Base-by-base conservation (phyloP, 1,140 invertebrate genomes). In the Aphidius gifuensis region DNA sequence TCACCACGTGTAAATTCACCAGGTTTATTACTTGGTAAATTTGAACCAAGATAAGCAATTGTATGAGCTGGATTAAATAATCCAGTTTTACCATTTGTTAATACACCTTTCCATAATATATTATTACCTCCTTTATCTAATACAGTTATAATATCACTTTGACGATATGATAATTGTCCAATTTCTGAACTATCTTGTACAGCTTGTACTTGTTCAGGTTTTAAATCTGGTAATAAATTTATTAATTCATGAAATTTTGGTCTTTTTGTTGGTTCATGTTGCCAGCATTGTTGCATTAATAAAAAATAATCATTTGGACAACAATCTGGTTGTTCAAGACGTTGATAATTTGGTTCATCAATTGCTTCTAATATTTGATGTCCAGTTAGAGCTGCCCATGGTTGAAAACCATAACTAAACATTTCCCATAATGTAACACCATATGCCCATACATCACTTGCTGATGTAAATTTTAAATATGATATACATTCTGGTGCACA, bases 351-450 rank as follows among this genome's bases (percentile, higher is more conserved):
- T 4, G 97, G 96, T 61, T 92, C 88, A 80, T 99, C 96, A 58
- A 99, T 97, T 1, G 94, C 92, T 75, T 97, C 93, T 2, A 99
- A 79, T 66, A 99, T 98, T 83, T 99, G 91, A 68, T 96, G 92
- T 0, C 97, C 96, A 1, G 94, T 97, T 32, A 96, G 83, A 0
- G 94, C 96, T 0, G 93, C 92, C 96, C 96, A 99, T 0, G 97
- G 97, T 78, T 98, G 95, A 74, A 96, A 95, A 8, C 97, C 97
- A 73, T 97, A 98, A 9, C 93, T 94, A 74, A 98, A 98, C 92
- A 99, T 96, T 80, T 99, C 97, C 96, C 97, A 99, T 0, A 99
- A 78, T n/a, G 95, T 97, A 0, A 99, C 96, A 8, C 92, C 97
- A 80, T 92, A 99, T 0, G 96, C 94, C 97, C 97, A 99, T 1